Evolutionary conservation across 2,888 invertebrate species (phyloP).

Genomic region (Trissonchulus latispiculum): DNA sequence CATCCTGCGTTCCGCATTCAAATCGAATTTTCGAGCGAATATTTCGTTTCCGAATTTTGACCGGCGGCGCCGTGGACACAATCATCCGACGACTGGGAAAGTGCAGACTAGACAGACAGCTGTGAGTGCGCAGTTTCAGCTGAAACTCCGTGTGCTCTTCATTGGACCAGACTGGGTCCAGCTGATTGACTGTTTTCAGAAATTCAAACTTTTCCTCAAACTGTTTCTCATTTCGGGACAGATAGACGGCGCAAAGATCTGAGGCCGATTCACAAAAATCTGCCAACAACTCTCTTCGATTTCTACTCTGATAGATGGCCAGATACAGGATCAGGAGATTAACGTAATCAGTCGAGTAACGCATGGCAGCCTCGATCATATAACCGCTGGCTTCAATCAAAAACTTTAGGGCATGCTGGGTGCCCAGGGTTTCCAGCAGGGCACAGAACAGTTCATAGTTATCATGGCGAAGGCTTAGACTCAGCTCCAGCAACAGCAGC

Average conservation of each 20-base stretch:
- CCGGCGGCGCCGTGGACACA: conserved; percentile 19
- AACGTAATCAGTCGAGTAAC: neutral
- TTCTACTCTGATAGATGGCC: neutral
- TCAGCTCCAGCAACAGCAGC: neutral
- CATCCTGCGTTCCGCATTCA: conserved; percentile 7
- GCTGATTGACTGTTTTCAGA: neutral
- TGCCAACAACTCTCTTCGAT: neutral
- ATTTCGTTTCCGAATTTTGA: conserved; percentile 5
- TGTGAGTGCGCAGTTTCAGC: neutral
- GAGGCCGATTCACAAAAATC: neutral
- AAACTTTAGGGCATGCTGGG: neutral
- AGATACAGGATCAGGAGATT: conserved; percentile 2
- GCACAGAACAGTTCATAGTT: neutral
- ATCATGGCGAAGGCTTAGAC: neutral
- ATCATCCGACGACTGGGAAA: conserved; percentile 3
- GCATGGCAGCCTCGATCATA: neutral
- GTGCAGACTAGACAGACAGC: conserved; percentile 16
- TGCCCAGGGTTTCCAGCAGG: neutral
- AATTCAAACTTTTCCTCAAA: conserved; percentile 10
- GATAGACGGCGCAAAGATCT: conserved; percentile 1
- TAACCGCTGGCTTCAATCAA: neutral
- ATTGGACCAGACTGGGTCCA: neutral
- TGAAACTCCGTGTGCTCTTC: neutral
- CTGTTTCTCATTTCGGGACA: conserved; percentile 8
- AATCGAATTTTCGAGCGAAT: neutral